Percentiles rank a stretch among this genome's conserved stretches.
phyloP scores from a whole-genome alignment of 2,113 vertebrate genomes.

The Mungos mungo region DNA sequence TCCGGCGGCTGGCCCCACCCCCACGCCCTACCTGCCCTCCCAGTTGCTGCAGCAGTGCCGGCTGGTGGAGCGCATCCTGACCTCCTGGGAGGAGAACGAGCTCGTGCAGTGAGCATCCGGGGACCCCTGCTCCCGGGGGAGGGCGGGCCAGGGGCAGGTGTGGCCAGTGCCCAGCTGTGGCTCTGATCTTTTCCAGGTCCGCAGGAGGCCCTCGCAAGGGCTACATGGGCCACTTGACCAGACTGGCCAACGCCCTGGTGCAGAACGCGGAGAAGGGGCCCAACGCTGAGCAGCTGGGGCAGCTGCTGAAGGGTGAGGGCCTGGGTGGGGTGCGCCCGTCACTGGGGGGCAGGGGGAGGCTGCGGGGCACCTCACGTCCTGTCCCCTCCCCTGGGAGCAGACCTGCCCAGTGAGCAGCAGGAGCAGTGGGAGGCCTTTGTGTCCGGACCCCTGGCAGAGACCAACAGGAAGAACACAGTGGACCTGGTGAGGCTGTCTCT shows the following conservation, averaged over 20 bases:
- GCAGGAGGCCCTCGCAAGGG: conserved; percentile 82
- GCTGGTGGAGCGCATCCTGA: conserved; percentile 82
- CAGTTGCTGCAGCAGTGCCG: conserved; percentile 83
- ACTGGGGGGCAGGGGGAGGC: background rate
- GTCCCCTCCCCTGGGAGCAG: conserved; percentile 1
- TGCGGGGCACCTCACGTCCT: fast-evolving
- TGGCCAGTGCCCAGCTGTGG: background rate
- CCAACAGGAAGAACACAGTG: conserved; percentile 84
- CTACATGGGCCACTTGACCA: conserved; percentile 86
- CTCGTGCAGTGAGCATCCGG: conserved; percentile 79
- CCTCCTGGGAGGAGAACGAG: conserved; percentile 85
- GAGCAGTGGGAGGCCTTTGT: conserved; percentile 84
- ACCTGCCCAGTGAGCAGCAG: conserved; percentile 72
- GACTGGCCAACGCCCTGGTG: conserved; percentile 82
- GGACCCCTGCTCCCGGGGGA: background rate
- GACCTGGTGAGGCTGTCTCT: conserved; percentile 79
- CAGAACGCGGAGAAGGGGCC: conserved; percentile 83
- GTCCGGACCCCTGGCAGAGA: conserved; percentile 79
- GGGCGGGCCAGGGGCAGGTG: fast-evolving
- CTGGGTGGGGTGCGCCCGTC: background rate
- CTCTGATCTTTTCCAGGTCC: conserved; percentile 53
- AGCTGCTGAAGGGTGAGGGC: conserved; percentile 81
- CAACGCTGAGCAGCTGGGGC: conserved; percentile 74
- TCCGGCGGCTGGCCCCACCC: background rate
- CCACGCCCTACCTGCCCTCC: background rate